phyloP scores from a whole-genome alignment of 2,113 vertebrate genomes.

The Campylorhamphus procurvoides region DNA sequence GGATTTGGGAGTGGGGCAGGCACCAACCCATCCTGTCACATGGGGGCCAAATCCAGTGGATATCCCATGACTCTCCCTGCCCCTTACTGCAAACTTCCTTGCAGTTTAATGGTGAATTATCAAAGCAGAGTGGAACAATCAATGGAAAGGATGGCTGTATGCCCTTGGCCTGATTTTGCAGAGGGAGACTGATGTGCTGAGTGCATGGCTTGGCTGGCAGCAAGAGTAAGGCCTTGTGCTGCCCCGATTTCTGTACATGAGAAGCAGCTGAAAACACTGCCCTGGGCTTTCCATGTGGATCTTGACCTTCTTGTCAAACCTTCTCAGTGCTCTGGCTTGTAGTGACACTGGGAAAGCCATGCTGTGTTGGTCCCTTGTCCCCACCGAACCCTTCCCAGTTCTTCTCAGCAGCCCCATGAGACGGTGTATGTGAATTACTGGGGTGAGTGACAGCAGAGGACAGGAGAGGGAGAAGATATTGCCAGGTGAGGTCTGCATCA shows the following conservation, averaged over 20 bases:
- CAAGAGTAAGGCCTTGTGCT: not conserved
- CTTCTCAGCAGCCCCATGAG: not conserved
- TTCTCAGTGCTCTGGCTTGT: not conserved
- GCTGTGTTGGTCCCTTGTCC: not conserved
- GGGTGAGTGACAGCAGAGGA: not conserved
- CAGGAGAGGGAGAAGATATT: not conserved
- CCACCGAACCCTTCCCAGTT: not conserved
- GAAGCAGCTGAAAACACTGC: slow-evolving; percentile 28
- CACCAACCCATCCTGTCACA: not conserved
- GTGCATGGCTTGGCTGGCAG: not conserved
- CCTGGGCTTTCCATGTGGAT: not conserved
- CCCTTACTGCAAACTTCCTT: not conserved
- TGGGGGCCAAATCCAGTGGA: not conserved
- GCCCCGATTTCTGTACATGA: not conserved
- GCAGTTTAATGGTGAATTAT: not conserved
- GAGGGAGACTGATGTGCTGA: not conserved
- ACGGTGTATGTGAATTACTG: not conserved
- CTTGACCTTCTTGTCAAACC: not conserved
- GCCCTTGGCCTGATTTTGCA: slow-evolving; percentile 44
- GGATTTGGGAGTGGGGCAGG: not conserved
- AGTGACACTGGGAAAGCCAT: not conserved
- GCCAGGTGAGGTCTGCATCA: not conserved
- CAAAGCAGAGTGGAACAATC: not conserved
- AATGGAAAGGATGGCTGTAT: not conserved
- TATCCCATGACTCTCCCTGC: not conserved